phyloP scores from a whole-genome alignment of 2,888 invertebrate species.

The Drosophila melanosoma region DNA sequence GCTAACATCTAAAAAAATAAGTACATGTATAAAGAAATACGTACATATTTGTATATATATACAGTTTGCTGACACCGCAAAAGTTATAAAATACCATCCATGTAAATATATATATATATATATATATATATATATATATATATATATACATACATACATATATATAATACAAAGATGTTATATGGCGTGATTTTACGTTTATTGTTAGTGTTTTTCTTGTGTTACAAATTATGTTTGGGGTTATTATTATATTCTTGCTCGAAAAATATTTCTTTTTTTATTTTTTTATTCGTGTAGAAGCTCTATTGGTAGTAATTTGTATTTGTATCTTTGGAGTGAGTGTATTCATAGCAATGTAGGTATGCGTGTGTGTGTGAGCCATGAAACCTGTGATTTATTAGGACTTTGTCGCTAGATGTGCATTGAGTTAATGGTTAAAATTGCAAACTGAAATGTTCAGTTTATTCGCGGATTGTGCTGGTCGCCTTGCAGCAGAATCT shows the following conservation, averaged over 20 bases:
- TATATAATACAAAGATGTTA: constrained; percentile 50
- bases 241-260: constrained; percentile 25
- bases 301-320: constrained; percentile 18
- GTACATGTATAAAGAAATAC: constrained; percentile 65
- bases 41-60: constrained; percentile 44
- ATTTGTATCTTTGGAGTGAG: constrained; percentile 10
- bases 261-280: constrained; percentile 59
- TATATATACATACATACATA: constrained; percentile 22
- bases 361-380: constrained; percentile 13
- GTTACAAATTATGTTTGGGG: constrained; percentile 15
- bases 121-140: constrained; percentile 19
- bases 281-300: constrained; percentile 27
- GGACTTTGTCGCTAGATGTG: constrained; percentile 25
- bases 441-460: constrained; percentile 1
- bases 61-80: constrained; percentile 41
- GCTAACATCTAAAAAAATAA: constrained; percentile 60
- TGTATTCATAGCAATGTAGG: constrained; percentile 7
- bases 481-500: constrained; percentile 53
- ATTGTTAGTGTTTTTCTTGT: constrained; percentile 7
- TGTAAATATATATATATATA: constrained; percentile 22
- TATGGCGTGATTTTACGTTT: constrained; percentile 42
- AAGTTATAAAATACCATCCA: constrained; percentile 55
- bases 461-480: constrained; percentile 51
- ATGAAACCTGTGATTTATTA: constrained; percentile 56
- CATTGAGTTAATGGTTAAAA: constrained; percentile 11